Conservation (phyloP, 2,797 vertebrate genomes). For the Potorous gilbertii region DNA sequence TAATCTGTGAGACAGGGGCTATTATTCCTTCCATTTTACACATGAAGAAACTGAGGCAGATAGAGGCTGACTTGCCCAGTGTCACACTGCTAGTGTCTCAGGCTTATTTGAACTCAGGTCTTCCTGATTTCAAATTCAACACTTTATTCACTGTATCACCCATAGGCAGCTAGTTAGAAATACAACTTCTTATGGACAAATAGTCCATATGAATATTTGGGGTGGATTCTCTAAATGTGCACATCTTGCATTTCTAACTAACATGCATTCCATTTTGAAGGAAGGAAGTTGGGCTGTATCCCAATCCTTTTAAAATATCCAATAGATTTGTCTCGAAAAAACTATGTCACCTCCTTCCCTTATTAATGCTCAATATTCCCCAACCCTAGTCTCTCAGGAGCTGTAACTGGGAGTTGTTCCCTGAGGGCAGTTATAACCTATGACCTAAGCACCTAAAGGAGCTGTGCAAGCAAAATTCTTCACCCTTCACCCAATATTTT, state of each 20-base stretch:
- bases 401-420: neutral
- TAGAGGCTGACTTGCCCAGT: neutral
- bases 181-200: no score
- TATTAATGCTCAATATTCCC: neutral
- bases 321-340: neutral
- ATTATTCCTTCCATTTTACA: neutral
- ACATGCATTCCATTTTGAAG: neutral
- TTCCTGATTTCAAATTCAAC: neutral
- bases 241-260: no score
- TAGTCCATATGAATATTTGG: no score
- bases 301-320: neutral
- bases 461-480: neutral
- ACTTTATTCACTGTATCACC: neutral
- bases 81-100: neutral
- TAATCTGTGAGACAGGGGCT: neutral
- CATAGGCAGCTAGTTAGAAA: no score
- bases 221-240: no score
- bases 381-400: neutral
- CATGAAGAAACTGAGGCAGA: neutral
- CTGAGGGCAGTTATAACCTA: neutral
- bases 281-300: neutral
- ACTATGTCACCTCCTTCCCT: neutral
- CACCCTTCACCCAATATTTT: neutral
- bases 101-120: neutral
- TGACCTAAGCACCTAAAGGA: neutral